Evolutionary conservation across 2,113 vertebrate genomes (phyloP).

Genomic region (Taxidea taxus): DNA sequence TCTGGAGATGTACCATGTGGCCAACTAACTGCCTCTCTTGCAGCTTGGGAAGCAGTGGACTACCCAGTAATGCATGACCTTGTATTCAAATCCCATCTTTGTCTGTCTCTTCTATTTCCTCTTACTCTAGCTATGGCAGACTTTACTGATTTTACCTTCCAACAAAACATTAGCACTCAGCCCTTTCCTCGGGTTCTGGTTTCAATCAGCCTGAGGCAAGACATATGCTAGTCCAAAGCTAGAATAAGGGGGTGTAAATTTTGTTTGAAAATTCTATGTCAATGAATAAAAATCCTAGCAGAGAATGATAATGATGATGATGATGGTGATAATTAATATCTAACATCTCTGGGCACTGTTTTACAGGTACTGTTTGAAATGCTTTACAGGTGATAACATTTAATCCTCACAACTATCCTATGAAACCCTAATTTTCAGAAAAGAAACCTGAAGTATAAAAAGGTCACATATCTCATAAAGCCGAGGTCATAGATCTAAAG

Average conservation of each 20-base stretch:
- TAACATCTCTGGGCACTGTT: neutral
- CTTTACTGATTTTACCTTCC: neutral
- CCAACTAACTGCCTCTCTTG: neutral
- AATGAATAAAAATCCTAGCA: neutral
- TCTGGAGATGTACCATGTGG: neutral
- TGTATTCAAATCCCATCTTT: neutral
- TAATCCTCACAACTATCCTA: neutral
- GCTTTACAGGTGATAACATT: neutral
- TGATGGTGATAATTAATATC: neutral
- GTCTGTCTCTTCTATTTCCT: neutral
- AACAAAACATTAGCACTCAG: neutral
- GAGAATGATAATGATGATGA: neutral
- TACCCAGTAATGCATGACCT: neutral
- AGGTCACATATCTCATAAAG: neutral
- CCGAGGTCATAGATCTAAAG: neutral
- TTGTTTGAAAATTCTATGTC: neutral
- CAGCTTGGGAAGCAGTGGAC: neutral
- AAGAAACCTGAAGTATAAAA: neutral
- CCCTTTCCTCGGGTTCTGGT: neutral
- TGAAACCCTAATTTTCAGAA: neutral
- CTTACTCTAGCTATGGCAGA: neutral
- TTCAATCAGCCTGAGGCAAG: neutral
- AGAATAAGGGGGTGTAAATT: neutral
- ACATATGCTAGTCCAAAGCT: neutral
- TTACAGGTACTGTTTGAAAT: neutral